Evolutionary conservation across 2,797 vertebrate genomes (phyloP), one percentile per base, ranked within the genome.

Genomic region (Pseudochirops cupreus): DNA sequence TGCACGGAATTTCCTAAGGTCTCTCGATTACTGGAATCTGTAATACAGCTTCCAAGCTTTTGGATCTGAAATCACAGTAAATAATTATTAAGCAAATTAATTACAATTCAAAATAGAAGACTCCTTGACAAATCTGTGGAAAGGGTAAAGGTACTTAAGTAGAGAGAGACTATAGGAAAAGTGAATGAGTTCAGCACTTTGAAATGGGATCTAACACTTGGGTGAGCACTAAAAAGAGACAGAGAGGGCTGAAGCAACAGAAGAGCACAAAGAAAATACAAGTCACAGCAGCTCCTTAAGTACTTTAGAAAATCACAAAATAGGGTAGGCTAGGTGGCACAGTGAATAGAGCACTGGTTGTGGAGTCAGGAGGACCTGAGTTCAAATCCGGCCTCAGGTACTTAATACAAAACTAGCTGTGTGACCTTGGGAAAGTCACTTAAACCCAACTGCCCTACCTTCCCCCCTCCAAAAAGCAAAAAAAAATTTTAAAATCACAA

Each of bases 1-100:
- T 98, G 99, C 97, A 52, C 58, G 92, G 97, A 97, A 95, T 95
- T 99, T 97, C 98, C 99, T 97, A 98, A 98, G 98, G 95, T 98
- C 97, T 99, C 99, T 97, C 98, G 97, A 94, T 96, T 97, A 96
- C 98, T 99, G 96, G 98, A 97, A 82, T 99, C 99, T 91, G 98
- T 98, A 92, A 97, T 95, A 98, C 98, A 99, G 97, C 98, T 98
- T 92, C 99, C 99, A 95, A 98, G 97, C 67, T 99, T 99, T 96
- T 98, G 99, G 91, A 98, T 99, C 99, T 99, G 97, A n/a, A 98
- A 98, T 7, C 16, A 96, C 54, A 96, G 74, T 93, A 91, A 94
- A 95, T 74, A 28, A 94, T 93, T 93, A 96, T 91, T 57, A 87
- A 93, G 53, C 91, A 92, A 91, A 50, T 90, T 91, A 95, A 55